phyloP scores from a whole-genome alignment of 2,797 vertebrate species.

The Takifugu rubripes region DNA sequence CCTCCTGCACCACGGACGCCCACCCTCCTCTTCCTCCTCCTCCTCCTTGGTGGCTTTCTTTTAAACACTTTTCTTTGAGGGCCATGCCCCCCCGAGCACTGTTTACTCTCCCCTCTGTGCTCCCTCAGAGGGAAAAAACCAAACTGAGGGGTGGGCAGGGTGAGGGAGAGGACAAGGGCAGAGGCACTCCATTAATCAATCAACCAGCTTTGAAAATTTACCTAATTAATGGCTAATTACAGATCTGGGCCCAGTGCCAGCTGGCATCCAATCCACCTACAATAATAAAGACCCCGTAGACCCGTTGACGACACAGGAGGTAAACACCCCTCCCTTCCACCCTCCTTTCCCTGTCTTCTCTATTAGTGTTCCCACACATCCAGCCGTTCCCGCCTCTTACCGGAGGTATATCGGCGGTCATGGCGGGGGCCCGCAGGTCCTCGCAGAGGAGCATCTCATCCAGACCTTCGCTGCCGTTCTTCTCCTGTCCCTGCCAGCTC shows the following conservation, averaged over 20 bases:
- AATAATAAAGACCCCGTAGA: constrained; percentile 45
- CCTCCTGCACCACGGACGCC: background rate
- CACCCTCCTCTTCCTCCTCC: background rate
- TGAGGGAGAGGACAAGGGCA: constrained; percentile 55
- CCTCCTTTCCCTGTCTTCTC: constrained; percentile 39
- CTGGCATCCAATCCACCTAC: constrained; percentile 49
- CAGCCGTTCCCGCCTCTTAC: constrained; percentile 54
- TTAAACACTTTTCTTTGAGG: constrained; percentile 52
- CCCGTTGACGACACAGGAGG: constrained; percentile 57
- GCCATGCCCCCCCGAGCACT: constrained; percentile 64
- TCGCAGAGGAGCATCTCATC: constrained; percentile 29
- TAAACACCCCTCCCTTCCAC: constrained; percentile 57
- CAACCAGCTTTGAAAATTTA: constrained; percentile 73
- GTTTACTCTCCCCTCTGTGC: constrained; percentile 50
- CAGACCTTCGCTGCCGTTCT: constrained; percentile 11
- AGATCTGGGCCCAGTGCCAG: constrained; percentile 67
- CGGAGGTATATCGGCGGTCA: constrained; percentile 45
- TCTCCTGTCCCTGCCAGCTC: constrained; percentile 35
- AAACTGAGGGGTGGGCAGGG: constrained; percentile 1
- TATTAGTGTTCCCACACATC: constrained; percentile 42
- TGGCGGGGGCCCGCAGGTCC: constrained; percentile 38
- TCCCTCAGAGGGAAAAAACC: constrained; percentile 18
- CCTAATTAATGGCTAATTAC: constrained; percentile 76
- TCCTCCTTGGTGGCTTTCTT: constrained; percentile 24
- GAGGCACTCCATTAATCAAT: constrained; percentile 79